These are phyloP conservation scores for Tachyglossus aculeatus DNA, from an alignment of 2,797 vertebrate genomes.

Conservation along the genomic window DNA sequence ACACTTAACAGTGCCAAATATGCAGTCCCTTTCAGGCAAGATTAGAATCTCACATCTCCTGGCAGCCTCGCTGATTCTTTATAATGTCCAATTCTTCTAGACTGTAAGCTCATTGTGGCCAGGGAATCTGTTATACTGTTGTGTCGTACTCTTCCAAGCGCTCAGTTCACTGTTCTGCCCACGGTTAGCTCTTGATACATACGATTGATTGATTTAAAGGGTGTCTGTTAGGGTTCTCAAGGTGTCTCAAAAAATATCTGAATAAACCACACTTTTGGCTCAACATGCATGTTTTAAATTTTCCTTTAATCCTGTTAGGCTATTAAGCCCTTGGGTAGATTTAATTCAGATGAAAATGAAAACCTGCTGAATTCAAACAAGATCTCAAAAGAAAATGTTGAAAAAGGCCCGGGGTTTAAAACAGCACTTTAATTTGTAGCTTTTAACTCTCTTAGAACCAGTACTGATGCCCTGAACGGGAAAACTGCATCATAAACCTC, in stretches of 20 bases:
- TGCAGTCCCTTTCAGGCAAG: neutral
- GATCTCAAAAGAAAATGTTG: neutral
- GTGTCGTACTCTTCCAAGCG: too few species aligned
- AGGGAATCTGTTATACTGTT: too few species aligned
- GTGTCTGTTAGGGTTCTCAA: neutral
- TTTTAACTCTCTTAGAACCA: too few species aligned
- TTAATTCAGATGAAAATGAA: neutral
- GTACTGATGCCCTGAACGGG: neutral
- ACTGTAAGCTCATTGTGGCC: too few species aligned
- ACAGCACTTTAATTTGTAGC: too few species aligned
- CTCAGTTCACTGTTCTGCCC: too few species aligned
- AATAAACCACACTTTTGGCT: neutral
- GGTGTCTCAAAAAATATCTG: neutral
- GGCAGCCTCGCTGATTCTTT: too few species aligned
- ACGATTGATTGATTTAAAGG: too few species aligned
- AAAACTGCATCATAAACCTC: neutral
- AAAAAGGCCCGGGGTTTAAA: too few species aligned
- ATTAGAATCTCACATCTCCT: neutral
- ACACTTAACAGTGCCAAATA: too few species aligned
- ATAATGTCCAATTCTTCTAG: too few species aligned
- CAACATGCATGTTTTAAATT: neutral
- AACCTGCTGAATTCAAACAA: neutral
- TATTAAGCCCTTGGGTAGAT: neutral
- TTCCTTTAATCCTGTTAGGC: neutral
- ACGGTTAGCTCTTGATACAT: too few species aligned